A percentile compares a stretch with the other conserved stretches of the same genome.
Evolutionary conservation across 2,113 vertebrate species (phyloP).

Genomic region (Thymallus thymallus): DNA sequence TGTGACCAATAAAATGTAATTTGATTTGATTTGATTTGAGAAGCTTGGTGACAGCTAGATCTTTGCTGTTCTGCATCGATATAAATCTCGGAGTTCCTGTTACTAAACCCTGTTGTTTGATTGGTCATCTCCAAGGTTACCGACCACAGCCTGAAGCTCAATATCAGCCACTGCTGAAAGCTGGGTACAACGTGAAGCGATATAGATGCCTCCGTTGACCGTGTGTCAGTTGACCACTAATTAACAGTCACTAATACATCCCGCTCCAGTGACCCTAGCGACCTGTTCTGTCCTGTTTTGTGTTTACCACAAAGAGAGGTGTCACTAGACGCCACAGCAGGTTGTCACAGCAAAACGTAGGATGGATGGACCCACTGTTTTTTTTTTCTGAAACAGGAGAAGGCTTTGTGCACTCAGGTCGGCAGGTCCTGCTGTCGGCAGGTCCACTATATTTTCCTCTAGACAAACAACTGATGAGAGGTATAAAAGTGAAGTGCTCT

Average conservation of each 20-base stretch:
- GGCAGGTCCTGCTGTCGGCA: neutral
- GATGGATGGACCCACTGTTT: conserved; percentile 23
- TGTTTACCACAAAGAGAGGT: conserved; percentile 48
- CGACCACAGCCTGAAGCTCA: conserved; percentile 15
- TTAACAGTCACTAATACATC: conserved; percentile 48
- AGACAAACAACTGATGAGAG: neutral
- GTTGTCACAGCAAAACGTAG: conserved; percentile 37
- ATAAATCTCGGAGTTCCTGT: conserved; percentile 4
- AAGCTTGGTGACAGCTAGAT: neutral
- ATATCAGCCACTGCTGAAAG: conserved; percentile 3
- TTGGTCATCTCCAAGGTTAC: no score
- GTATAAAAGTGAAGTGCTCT: no score
- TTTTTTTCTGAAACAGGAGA: conserved; percentile 47
- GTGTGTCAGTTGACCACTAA: conserved; percentile 47
- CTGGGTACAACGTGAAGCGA: neutral
- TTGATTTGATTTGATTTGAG: no score
- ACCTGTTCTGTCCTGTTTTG: conserved; percentile 2
- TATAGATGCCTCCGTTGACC: conserved; percentile 28
- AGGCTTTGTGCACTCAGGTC: neutral
- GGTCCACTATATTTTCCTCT: neutral
- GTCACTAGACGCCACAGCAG: conserved; percentile 47
- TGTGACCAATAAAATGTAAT: no score
- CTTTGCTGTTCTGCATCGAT: neutral
- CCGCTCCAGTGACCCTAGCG: conserved; percentile 20
- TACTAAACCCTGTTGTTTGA: conserved; percentile 10